These are phyloP conservation scores for Mustela nigripes DNA, from an alignment of 2,113 vertebrate genomes.

Conservation along the genomic window DNA sequence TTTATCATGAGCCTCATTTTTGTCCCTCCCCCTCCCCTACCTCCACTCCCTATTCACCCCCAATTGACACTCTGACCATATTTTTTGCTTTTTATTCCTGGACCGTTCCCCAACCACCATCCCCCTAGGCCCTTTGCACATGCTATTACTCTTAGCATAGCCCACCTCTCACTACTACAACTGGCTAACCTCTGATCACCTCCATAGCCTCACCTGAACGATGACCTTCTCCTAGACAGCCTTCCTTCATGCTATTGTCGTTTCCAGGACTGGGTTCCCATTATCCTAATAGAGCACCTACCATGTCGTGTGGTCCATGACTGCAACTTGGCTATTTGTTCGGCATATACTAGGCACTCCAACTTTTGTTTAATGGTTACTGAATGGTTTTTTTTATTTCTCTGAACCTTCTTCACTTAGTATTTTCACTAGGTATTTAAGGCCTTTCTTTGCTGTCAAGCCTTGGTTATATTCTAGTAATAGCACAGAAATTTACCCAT, in stretches of 20 bases:
- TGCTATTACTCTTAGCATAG: background rate
- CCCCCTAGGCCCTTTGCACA: background rate
- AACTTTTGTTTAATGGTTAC: background rate
- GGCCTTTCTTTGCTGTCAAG: background rate
- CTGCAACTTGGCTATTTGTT: background rate
- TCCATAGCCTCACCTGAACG: background rate
- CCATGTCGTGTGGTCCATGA: background rate
- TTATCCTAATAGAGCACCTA: background rate
- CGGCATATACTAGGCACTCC: background rate
- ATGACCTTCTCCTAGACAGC: background rate
- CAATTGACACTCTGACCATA: background rate
- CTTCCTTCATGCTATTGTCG: background rate
- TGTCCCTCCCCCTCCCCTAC: too few species aligned
- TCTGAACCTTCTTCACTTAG: background rate
- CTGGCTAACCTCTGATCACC: background rate
- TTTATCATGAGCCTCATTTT: background rate
- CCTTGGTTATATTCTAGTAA: background rate
- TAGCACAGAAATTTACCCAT: background rate
- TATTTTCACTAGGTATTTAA: background rate
- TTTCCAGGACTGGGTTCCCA: background rate
- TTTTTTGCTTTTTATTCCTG: conserved; percentile 10
- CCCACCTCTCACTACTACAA: background rate
- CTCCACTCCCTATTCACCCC: background rate
- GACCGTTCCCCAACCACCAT: too few species aligned
- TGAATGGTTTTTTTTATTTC: background rate